A percentile compares a stretch with the other conserved stretches of the same genome.
These are phyloP conservation scores for Aplodontia rufa DNA, from an alignment of 2,113 vertebrate genomes.

Conservation along the genomic window DNA sequence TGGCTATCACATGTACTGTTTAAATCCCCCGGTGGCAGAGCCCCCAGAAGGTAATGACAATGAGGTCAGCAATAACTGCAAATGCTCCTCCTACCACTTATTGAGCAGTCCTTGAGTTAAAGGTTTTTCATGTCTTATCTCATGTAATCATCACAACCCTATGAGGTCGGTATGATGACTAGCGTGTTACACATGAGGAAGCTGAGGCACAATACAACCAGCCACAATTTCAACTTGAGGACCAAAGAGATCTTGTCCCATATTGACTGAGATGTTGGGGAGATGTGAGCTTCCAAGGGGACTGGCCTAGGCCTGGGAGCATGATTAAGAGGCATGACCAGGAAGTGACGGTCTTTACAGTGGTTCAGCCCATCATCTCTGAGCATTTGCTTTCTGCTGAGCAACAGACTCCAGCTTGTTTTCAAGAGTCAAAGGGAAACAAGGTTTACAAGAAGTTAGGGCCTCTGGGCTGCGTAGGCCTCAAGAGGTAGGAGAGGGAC, in stretches of 20 bases:
- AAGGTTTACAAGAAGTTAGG: not conserved
- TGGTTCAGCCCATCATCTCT: fast-evolving
- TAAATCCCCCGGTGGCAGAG: constrained; percentile 96
- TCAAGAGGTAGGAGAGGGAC: too few species aligned
- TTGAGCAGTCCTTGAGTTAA: not conserved
- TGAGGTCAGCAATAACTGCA: constrained; percentile 47
- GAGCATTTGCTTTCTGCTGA: not conserved
- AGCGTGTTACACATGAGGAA: not conserved
- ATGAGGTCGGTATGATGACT: not conserved
- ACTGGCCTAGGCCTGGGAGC: not conserved
- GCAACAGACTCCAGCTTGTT: fast-evolving
- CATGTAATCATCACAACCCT: not conserved
- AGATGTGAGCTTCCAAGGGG: not conserved
- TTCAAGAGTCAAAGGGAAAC: not conserved
- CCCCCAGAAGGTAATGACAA: constrained; percentile 94
- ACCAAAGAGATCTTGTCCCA: not conserved
- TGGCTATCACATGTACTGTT: constrained; percentile 99
- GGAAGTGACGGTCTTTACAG: not conserved
- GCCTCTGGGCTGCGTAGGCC: not conserved
- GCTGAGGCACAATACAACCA: not conserved
- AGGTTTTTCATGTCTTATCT: constrained; percentile 20
- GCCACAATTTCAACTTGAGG: not conserved
- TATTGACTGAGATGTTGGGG: not conserved
- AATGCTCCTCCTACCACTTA: not conserved
- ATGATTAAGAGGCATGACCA: not conserved